A percentile compares a stretch with the other conserved stretches of the same genome.
phyloP scores from a whole-genome alignment of 2,888 invertebrate genomes.

The Oscheius onirici region DNA sequence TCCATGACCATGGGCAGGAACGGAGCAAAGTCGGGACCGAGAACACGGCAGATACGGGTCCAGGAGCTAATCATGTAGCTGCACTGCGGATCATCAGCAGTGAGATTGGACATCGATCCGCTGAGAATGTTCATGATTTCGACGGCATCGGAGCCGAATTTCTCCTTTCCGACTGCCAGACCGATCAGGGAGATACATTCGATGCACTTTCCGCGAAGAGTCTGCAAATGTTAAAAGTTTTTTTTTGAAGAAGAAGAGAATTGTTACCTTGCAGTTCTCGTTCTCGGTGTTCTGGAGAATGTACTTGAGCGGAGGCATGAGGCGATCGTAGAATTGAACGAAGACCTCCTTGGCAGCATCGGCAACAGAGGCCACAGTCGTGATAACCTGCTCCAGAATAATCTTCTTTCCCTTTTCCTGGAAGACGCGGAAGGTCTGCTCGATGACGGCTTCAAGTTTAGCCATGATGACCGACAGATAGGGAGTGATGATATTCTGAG shows the following conservation, averaged over 20 bases:
- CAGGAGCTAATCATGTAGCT: conserved; percentile 98
- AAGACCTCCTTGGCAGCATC: conserved; percentile 98
- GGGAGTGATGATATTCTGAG: conserved; percentile 76
- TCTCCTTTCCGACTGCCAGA: conserved; percentile 76
- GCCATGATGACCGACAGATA: conserved; percentile 79
- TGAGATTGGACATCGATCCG: conserved; percentile 34
- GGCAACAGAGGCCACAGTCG: conserved; percentile 85
- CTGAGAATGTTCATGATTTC: conserved; percentile 77
- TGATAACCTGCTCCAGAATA: conserved; percentile 85
- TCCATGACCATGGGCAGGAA: conserved; percentile 95
- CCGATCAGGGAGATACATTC: conserved; percentile 99
- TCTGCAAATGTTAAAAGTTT: conserved; percentile 74
- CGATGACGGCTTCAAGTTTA: conserved; percentile 88
- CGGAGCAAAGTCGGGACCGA: conserved; percentile 76
- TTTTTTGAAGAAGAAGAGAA: neutral
- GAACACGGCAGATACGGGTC: conserved; percentile 93
- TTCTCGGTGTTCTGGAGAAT: conserved; percentile 90
- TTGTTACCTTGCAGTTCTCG: conserved; percentile 38
- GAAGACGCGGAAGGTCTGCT: conserved; percentile 87
- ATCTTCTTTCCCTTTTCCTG: conserved; percentile 92
- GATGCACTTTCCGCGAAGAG: conserved; percentile 95
- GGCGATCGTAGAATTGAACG: conserved; percentile 87
- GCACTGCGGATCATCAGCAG: conserved; percentile 75
- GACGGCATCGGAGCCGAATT: conserved; percentile 87
- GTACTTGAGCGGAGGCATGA: conserved; percentile 90